Evolutionary conservation across 2,797 vertebrate genomes (phyloP), one percentile per base, ranked within the genome.

Genomic region (Pseudomugil gertrudae): DNA sequence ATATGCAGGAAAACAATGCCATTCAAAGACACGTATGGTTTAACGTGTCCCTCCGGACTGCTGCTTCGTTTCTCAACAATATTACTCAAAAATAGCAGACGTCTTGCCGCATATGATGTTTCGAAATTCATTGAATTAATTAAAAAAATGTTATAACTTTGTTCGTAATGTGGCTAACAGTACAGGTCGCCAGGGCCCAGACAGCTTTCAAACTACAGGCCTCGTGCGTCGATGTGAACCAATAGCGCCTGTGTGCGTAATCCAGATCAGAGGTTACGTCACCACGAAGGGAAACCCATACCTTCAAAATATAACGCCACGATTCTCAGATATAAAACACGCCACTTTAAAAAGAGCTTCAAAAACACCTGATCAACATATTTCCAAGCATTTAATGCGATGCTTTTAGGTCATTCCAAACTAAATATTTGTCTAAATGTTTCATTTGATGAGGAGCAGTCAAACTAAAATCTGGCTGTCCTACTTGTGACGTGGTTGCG

Each of bases 161-260:
- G 85, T 85, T 83, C 81, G 73, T 56, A 68, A 30, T 82, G 82
- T 68, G 58, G 89, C 89, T 91, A 86, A 72, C 67, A 40, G 57
- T 61, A 38, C 79, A 51, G 72, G 50, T 77, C 78, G 61, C 3
- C 36, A 48, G 78, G 88, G 84, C 86, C 88, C 78, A 67, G 63
- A 75, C 76, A 77, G 87, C 87, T 87, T 90, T 89, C 83, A 84
- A 90, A 92, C 89, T 84, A 72, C 71, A 91, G 90, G 89, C 91
- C 90, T 60, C 51, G 83, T 87, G 83, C 87, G 81, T 79, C 69
- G 75, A 38, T 53, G 80, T 67, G 38, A 55, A 66, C 92, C 92
- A 92, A 92, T 92, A 47, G 78, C 17, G 72, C 15, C 32, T 51
- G 66, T 32, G 0, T 74, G 74, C 90, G 85, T 90, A 66, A 87